Evolutionary conservation across 2,113 vertebrate genomes (phyloP).

Genomic region (Myiopsitta monachus): DNA sequence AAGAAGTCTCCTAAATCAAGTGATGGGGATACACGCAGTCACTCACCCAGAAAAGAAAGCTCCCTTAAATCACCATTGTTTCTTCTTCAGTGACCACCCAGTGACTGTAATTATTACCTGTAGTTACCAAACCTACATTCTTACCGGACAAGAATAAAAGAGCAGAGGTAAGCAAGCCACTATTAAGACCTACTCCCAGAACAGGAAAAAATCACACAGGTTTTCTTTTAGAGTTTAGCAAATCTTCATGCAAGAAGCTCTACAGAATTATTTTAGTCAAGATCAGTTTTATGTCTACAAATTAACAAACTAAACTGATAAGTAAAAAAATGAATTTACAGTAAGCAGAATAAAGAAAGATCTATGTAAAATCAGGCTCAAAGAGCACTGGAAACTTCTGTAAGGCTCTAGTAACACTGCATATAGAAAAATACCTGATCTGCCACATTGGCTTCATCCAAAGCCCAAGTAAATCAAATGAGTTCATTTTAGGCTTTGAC

Average conservation of each 20-base stretch:
- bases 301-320: background rate
- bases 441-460: background rate
- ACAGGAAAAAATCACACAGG: background rate
- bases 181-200: background rate
- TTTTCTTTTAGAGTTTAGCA: background rate
- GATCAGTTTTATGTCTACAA: background rate
- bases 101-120: background rate
- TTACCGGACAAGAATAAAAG: background rate
- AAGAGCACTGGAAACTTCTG: background rate
- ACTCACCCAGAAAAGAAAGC: background rate
- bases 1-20: background rate
- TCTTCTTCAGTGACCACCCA: background rate
- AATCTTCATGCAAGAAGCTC: background rate
- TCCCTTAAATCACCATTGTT: background rate
- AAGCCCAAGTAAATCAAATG: background rate
- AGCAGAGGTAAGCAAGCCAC: background rate
- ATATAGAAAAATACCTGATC: background rate
- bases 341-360: background rate
- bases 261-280: background rate
- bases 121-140: background rate
- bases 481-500: background rate
- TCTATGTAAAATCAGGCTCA: background rate
- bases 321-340: background rate
- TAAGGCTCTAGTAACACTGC: background rate
- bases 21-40: background rate